These are phyloP conservation scores for Gnathochromis pfefferi DNA, from an alignment of 2,113 vertebrate species.

Conservation along the genomic window DNA sequence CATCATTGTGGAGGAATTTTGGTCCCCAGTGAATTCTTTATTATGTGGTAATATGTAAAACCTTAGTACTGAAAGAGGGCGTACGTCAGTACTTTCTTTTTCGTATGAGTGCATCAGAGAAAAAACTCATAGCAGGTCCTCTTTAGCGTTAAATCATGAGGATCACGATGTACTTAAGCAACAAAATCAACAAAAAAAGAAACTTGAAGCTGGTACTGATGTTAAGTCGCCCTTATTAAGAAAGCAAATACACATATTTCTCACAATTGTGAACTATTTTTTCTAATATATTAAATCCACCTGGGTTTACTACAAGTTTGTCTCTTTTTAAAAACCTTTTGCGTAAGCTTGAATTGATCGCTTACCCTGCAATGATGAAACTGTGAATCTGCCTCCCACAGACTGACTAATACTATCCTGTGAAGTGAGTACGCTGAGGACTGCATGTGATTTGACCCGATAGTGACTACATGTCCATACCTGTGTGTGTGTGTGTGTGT, in stretches of 20 bases:
- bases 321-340: background rate
- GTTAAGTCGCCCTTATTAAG: background rate
- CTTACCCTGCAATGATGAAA: background rate
- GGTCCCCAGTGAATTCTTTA: background rate
- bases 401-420: constrained; percentile 10
- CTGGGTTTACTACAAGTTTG: background rate
- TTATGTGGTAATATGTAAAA: background rate
- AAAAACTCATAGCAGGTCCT: background rate
- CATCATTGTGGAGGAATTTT: background rate
- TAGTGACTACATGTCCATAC: background rate
- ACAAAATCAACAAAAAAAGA: background rate
- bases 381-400: background rate
- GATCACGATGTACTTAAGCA: background rate
- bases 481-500: background rate
- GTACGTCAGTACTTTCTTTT: background rate
- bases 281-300: background rate
- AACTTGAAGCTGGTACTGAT: background rate
- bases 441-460: background rate
- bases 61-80: background rate
- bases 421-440: background rate
- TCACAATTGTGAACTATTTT: background rate
- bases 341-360: background rate
- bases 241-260: background rate
- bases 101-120: background rate
- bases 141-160: background rate